Conservation (phyloP, 2,797 vertebrate genomes). For the Microtus californicus region DNA sequence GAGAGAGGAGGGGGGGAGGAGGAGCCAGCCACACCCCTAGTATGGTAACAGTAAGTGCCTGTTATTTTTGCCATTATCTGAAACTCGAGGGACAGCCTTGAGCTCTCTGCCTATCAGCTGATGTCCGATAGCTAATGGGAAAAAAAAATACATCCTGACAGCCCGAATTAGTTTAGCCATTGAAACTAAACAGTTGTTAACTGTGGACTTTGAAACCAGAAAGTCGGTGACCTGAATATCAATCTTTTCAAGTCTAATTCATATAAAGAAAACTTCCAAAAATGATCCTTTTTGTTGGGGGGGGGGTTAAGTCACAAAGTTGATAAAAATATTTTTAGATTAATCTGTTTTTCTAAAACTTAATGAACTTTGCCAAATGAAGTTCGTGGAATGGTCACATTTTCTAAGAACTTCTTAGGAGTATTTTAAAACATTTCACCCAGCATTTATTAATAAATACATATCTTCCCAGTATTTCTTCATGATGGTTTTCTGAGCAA, state of each 20-base stretch:
- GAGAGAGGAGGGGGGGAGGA: slow-evolving; percentile 75
- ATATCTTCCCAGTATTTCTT: slow-evolving; percentile 48
- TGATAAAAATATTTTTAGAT: slow-evolving; percentile 48
- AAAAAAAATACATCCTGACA: slow-evolving; percentile 77
- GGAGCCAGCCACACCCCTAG: slow-evolving; percentile 90
- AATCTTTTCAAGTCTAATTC: slow-evolving; percentile 19
- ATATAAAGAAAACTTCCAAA: slow-evolving; percentile 31
- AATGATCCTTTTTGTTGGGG: neutral
- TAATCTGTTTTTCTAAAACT: slow-evolving; percentile 63
- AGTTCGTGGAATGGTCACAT: slow-evolving; percentile 28
- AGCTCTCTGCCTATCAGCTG: slow-evolving; percentile 77
- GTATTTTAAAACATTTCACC: slow-evolving; percentile 1
- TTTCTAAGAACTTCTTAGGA: slow-evolving; percentile 56
- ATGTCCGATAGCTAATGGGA: slow-evolving; percentile 79
- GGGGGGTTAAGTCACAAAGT: slow-evolving; percentile 32
- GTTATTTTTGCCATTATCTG: slow-evolving; percentile 86
- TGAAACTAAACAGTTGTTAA: slow-evolving; percentile 19
- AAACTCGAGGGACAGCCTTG: slow-evolving; percentile 77
- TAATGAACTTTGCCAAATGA: slow-evolving; percentile 42
- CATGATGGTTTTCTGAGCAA: neutral
- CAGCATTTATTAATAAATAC: slow-evolving; percentile 27
- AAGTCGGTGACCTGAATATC: slow-evolving; percentile 45
- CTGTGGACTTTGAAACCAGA: slow-evolving; percentile 62
- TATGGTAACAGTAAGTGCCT: slow-evolving; percentile 87
- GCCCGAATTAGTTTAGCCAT: slow-evolving; percentile 26